Evolutionary conservation across 1,140 invertebrate genomes (phyloP).

Genomic region (Melanaphis sacchari): DNA sequence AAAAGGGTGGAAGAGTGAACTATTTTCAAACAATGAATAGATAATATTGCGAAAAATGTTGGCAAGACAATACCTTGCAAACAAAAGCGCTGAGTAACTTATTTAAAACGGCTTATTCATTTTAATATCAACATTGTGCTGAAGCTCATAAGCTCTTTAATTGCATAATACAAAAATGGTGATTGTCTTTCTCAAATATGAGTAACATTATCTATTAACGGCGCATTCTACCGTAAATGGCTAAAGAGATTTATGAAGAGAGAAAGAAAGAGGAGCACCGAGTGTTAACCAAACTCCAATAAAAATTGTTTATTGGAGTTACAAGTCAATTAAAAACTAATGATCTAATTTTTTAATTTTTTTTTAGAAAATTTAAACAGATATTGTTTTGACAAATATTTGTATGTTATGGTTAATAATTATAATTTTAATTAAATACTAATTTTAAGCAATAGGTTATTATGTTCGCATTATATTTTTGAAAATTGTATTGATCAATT

Average conservation of each 20-base stretch:
- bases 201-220: conserved; percentile 28
- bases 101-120: conserved; percentile 56
- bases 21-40: conserved; percentile 22
- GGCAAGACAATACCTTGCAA: conserved; percentile 25
- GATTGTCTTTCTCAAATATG: conserved; percentile 25
- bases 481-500: not conserved
- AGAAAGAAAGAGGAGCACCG: not conserved
- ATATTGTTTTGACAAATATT: not conserved
- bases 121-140: conserved; percentile 33
- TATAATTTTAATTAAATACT: not conserved
- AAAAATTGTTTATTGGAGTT: not conserved
- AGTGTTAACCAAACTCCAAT: not conserved
- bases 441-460: not conserved
- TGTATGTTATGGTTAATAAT: not conserved
- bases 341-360: not conserved
- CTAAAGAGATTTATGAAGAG: not conserved
- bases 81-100: conserved; percentile 30
- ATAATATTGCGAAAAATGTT: conserved; percentile 36
- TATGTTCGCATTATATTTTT: not conserved
- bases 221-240: not conserved
- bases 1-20: not conserved
- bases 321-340: not conserved
- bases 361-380: not conserved
- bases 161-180: conserved; percentile 40
- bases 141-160: conserved; percentile 40